Conservation (phyloP, 2,888 invertebrate species). For the Drosophila differens region DNA sequence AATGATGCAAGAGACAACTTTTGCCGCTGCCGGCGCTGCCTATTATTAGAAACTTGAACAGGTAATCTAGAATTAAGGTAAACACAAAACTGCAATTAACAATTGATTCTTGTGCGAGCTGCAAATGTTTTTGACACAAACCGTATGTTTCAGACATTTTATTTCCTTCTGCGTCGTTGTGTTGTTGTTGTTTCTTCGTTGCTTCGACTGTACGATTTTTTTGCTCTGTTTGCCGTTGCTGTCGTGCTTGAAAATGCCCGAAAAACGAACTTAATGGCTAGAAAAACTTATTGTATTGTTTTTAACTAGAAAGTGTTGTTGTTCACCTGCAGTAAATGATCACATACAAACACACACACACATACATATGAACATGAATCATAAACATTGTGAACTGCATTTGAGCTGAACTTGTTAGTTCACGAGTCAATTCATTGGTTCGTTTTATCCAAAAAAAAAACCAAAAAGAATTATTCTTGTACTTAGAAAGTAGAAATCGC, state of each 20-base stretch:
- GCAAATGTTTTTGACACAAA: constrained; percentile 52
- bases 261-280: constrained; percentile 13
- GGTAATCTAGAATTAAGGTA: constrained; percentile 87
- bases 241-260: background rate
- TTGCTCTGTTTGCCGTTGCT: background rate
- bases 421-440: constrained; percentile 18
- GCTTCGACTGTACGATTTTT: background rate
- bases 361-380: constrained; percentile 31
- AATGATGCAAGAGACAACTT: constrained; percentile 93
- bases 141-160: constrained; percentile 85
- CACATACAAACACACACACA: constrained; percentile 3
- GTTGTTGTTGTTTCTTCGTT: constrained; percentile 25
- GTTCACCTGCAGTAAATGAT: constrained; percentile 34
- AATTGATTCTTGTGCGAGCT: constrained; percentile 37
- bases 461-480: background rate
- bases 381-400: constrained; percentile 24
- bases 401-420: constrained; percentile 42
- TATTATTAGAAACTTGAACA: constrained; percentile 94
- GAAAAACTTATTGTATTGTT: constrained; percentile 38
- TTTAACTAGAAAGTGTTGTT: constrained; percentile 49
- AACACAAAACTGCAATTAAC: constrained; percentile 31
- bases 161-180: constrained; percentile 61
- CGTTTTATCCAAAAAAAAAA: background rate
- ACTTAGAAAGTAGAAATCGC: background rate
- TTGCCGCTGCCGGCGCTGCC: constrained; percentile 94